Conservation (phyloP, 2,888 invertebrate species). For the Drosophila nigricruria region DNA sequence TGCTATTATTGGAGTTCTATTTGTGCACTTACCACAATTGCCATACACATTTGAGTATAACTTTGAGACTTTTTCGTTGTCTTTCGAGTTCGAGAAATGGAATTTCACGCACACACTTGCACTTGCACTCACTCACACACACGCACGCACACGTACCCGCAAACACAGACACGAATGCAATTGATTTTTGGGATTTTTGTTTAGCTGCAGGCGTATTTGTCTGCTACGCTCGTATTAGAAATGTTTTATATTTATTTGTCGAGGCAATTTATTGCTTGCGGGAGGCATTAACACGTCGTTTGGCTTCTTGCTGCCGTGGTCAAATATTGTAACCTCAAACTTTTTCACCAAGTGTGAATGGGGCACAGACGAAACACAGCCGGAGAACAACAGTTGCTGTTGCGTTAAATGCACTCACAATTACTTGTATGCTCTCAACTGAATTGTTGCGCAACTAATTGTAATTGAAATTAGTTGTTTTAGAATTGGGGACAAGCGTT, state of each 20-base stretch:
- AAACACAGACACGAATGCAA: conserved; percentile 35
- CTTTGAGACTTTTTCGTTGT: conserved; percentile 75
- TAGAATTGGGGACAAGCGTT: conserved; percentile 22
- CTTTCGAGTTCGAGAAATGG: conserved; percentile 62
- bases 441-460: conserved; percentile 27
- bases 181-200: conserved; percentile 45
- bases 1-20: background rate
- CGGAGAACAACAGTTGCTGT: conserved; percentile 16
- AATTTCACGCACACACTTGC: conserved; percentile 60
- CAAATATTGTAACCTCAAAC: conserved; percentile 74
- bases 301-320: conserved; percentile 65
- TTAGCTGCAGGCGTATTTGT: conserved; percentile 5
- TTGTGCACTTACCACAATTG: conserved; percentile 90
- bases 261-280: conserved; percentile 28
- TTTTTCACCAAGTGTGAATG: conserved; percentile 37
- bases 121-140: conserved; percentile 14
- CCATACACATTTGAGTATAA: conserved; percentile 91
- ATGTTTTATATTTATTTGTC: conserved; percentile 53
- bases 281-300: conserved; percentile 66
- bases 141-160: conserved; percentile 27
- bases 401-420: background rate
- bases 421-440: background rate
- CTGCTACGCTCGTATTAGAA: conserved; percentile 35
- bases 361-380: conserved; percentile 22
- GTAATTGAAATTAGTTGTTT: conserved; percentile 26